These are phyloP conservation scores for Chymomyza costata DNA, from an alignment of 1,140 invertebrate species.

Conservation along the genomic window DNA sequence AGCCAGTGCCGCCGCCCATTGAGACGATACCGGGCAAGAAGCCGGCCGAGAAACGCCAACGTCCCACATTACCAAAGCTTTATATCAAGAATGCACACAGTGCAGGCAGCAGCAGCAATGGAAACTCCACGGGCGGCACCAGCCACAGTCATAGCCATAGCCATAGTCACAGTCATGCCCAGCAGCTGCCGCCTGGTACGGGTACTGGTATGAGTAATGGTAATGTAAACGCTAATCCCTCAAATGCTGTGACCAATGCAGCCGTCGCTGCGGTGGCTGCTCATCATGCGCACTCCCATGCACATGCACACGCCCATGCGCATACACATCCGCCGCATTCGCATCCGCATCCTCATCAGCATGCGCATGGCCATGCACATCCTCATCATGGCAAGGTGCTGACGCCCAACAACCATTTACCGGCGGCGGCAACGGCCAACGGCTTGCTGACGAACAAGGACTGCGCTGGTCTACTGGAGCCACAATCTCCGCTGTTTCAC, in stretches of 20 bases:
- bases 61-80: conserved; percentile 81
- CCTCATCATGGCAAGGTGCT: conserved; percentile 64
- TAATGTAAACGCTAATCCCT: conserved; percentile 26
- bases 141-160: conserved; percentile 44
- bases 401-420: conserved; percentile 70
- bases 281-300: conserved; percentile 30
- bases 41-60: conserved; percentile 78
- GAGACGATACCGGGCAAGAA: conserved; percentile 93
- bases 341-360: conserved; percentile 4
- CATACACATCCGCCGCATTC: conserved; percentile 11
- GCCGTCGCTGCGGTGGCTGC: conserved; percentile 45
- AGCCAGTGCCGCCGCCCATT: conserved; percentile 91
- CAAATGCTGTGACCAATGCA: conserved; percentile 45
- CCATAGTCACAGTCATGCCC: conserved; percentile 47
- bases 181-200: conserved; percentile 22
- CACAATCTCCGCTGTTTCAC: conserved; percentile 74
- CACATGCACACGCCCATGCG: conserved; percentile 6
- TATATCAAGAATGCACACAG: conserved; percentile 83
- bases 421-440: conserved; percentile 41
- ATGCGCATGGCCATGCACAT: conserved; percentile 20
- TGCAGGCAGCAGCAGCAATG: conserved; percentile 60
- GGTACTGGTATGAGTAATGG: conserved; percentile 20
- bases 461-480: conserved; percentile 46
- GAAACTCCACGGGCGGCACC: conserved; percentile 68
- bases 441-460: conserved; percentile 24